Percentiles rank a stretch among this genome's conserved stretches.
Evolutionary conservation across 2,888 invertebrate genomes (phyloP).

Genomic region (Epirrhoe tristata): DNA sequence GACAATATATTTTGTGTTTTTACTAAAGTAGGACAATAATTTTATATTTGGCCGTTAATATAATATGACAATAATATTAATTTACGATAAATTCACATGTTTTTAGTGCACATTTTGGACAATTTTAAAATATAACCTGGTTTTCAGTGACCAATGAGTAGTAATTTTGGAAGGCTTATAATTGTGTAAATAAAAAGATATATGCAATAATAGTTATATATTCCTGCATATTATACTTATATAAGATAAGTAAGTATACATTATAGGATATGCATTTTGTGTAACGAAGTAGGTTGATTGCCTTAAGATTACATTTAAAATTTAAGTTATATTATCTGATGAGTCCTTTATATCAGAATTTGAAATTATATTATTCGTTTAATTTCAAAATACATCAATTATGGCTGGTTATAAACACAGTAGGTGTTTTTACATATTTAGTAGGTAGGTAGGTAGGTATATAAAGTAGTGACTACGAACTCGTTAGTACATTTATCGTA

Average conservation of each 20-base stretch:
- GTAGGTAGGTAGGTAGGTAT: not conserved
- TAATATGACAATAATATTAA: slow-evolving; percentile 34
- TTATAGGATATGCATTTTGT: too few species aligned
- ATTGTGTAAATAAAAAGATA: slow-evolving; percentile 16
- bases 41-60: slow-evolving; percentile 31
- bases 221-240: slow-evolving; percentile 6
- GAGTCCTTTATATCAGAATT: not conserved
- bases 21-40: slow-evolving; percentile 51
- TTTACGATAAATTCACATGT: slow-evolving; percentile 45
- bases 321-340: not conserved
- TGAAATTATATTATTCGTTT: slow-evolving; percentile 12
- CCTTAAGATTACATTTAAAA: not conserved
- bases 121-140: slow-evolving; percentile 36
- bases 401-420: slow-evolving; percentile 47
- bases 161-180: slow-evolving; percentile 28
- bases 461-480: not conserved
- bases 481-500: not conserved
- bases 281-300: not conserved
- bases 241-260: not conserved
- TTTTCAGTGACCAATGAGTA: slow-evolving; percentile 54
- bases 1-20: slow-evolving; percentile 70
- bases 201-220: slow-evolving; percentile 24
- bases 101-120: slow-evolving; percentile 47
- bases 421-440: not conserved
- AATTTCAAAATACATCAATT: slow-evolving; percentile 43